These are phyloP conservation scores for Nyctalus aviator DNA, from an alignment of 2,797 vertebrate genomes.

Conservation along the genomic window DNA sequence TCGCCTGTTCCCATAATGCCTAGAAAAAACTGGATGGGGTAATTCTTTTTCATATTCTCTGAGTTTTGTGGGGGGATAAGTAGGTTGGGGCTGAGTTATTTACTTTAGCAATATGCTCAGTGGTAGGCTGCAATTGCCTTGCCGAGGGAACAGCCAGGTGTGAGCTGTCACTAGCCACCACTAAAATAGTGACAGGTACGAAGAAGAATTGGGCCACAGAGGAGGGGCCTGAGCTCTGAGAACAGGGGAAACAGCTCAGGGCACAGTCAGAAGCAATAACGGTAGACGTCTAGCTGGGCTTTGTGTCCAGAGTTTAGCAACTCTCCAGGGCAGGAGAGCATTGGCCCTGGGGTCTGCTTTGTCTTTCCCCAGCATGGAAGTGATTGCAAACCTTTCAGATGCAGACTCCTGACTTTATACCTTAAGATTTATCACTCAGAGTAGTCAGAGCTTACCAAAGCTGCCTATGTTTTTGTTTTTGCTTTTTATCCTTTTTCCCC, in stretches of 20 bases:
- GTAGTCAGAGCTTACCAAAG: not conserved
- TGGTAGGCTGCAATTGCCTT: not conserved
- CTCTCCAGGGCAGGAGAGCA: accelerated
- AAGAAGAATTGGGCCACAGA: not conserved
- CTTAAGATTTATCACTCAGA: not conserved
- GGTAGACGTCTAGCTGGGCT: not conserved
- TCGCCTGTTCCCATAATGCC: conserved; percentile 53
- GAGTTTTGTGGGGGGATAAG: conserved; percentile 57
- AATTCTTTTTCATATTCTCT: conserved; percentile 62
- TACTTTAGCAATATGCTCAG: conserved; percentile 37
- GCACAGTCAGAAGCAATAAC: accelerated
- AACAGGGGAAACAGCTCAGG: too few relatives aligned
- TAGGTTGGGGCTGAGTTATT: conserved; percentile 68
- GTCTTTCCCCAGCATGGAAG: not conserved
- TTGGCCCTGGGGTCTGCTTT: accelerated
- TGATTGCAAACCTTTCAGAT: not conserved
- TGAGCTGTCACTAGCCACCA: not conserved
- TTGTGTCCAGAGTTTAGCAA: not conserved
- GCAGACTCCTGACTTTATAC: not conserved
- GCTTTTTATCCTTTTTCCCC: too few relatives aligned
- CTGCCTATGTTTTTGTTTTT: not conserved
- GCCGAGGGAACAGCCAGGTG: conserved; percentile 45
- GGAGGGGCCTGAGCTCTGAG: accelerated
- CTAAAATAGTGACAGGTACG: not conserved
- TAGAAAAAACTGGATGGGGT: not conserved